Evolutionary conservation across 2,113 vertebrate species (phyloP).

Genomic region (Pseudorasbora parva): DNA sequence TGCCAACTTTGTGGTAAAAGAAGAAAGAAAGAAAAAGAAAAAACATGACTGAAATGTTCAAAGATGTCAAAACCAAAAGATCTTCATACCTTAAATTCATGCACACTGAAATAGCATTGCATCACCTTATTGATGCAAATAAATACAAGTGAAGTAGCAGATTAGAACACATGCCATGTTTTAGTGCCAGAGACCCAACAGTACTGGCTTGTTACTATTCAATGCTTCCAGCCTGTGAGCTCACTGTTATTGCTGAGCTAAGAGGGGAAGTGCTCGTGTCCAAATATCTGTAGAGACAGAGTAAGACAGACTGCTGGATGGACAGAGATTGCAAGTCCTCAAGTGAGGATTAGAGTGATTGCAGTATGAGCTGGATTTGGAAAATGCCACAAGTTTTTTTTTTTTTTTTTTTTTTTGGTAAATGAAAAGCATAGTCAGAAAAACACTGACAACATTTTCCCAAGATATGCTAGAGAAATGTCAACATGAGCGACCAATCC

Average conservation of each 20-base stretch:
- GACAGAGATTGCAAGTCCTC: constrained; percentile 35
- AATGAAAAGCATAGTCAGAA: constrained; percentile 46
- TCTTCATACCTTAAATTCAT: neutral
- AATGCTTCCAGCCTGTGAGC: constrained; percentile 78
- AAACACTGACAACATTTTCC: constrained; percentile 45
- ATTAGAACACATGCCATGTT: constrained; percentile 82
- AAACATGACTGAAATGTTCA: neutral
- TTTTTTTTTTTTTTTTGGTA: constrained; percentile 45
- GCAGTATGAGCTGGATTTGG: constrained; percentile 37
- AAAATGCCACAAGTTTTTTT: constrained; percentile 42
- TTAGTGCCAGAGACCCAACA: constrained; percentile 78
- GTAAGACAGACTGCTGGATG: constrained; percentile 40
- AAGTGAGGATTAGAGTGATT: constrained; percentile 46
- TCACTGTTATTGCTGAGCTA: constrained; percentile 85
- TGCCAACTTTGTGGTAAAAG: too few relatives aligned
- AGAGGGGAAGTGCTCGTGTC: constrained; percentile 61
- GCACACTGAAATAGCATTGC: constrained; percentile 44
- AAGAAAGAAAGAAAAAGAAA: too few relatives aligned
- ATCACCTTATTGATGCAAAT: constrained; percentile 71
- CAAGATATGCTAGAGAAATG: constrained; percentile 52
- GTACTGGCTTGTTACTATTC: constrained; percentile 84
- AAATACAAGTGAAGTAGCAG: constrained; percentile 81
- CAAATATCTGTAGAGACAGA: constrained; percentile 46
- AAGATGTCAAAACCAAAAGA: neutral
- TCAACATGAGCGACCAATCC: constrained; percentile 46